Evolutionary conservation across 2,113 vertebrate species (phyloP).

Genomic region (Sphyrna mokarran): DNA sequence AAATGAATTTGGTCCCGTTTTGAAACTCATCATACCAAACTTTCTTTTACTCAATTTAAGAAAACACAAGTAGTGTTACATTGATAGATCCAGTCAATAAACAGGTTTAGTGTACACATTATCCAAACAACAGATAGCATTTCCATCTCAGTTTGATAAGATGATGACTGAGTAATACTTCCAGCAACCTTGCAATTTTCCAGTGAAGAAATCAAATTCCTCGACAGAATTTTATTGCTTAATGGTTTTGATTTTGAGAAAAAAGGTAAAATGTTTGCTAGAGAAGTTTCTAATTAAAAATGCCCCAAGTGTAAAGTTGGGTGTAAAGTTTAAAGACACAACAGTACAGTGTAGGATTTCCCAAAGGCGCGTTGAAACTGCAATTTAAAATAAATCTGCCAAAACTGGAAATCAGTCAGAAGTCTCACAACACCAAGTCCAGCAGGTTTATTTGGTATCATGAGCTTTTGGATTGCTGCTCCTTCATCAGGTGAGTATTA

Average conservation of each 20-base stretch:
- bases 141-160: background rate
- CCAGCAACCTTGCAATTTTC: background rate
- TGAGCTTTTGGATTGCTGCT: too few species aligned
- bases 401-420: background rate
- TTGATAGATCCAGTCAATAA: background rate
- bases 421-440: too few species aligned
- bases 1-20: constrained; percentile 1
- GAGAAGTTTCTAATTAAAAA: background rate
- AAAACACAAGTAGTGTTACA: background rate
- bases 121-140: background rate
- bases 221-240: background rate
- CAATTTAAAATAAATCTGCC: background rate
- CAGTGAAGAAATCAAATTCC: background rate
- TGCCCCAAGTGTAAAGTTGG: background rate
- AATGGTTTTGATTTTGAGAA: background rate
- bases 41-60: background rate
- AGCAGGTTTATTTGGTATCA: too few species aligned
- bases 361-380: background rate
- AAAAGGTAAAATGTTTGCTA: background rate
- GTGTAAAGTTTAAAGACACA: too few species aligned
- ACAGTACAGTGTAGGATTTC: too few species aligned
- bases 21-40: background rate
- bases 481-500: too few species aligned
- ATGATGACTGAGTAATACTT: too few species aligned
- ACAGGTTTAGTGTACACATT: background rate